Evolutionary conservation across 2,797 vertebrate genomes (phyloP), one percentile per base, ranked within the genome.

Genomic region (Odontamblyopus lacepedii): DNA sequence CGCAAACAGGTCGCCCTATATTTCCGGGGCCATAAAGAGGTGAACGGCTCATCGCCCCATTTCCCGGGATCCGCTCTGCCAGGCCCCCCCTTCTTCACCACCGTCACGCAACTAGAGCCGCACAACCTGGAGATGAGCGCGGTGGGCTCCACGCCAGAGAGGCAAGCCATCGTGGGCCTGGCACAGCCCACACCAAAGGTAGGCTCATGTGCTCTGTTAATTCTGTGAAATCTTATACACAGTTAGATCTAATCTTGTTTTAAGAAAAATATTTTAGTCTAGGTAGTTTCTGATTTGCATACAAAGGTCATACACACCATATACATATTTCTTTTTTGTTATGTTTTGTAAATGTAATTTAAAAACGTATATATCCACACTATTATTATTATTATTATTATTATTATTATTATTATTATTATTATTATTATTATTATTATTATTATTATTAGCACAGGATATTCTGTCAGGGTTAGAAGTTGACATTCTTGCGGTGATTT

Each of bases 101-200:
- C 97, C 0, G 98, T 98, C 87, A 97, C 97, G 6, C 97, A 98
- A 79, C 92, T 99, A 90, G 98, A 99, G 86, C 96, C 97, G 0
- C 98, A 99, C 7, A 91, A 94, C 83, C 87, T 99, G 90, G 98
- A 99, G 86, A 94, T 99, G 89, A 95, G 95, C 5, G 72, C 94
- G 0, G 96, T 98, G 9, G 86, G 97, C 0, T 86, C 94, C 53
- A 98, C 97, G 0, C 96, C 97, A 0, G 98, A 99, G 83, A 93
- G 97, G 53, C 98, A 98, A 90, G 89, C 96, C 74, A 94, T 99
- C 29, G 96, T 98, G 85, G 96, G 97, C 55, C 91, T 99, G 70
- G 97, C 98, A 0, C 98, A 99, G 79, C 98, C 98, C 77, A 99
- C 98, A 6, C 98, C 98, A 16, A 99, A 99, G 95, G 98, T 98